Base-by-base conservation (phyloP, 2,888 invertebrate genomes). In the Entomobrya proxima region DNA sequence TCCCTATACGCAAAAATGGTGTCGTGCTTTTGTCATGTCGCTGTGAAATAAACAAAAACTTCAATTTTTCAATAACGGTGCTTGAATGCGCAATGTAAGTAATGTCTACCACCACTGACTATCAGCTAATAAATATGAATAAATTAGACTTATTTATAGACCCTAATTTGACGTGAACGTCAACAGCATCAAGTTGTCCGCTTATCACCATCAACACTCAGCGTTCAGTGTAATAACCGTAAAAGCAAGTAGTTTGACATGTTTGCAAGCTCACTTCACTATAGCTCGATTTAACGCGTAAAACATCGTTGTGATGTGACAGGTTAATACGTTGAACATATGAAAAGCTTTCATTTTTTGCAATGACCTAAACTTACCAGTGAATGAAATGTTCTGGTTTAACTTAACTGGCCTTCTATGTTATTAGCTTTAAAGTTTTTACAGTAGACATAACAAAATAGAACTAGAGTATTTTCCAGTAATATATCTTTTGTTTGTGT, bases 141-240 rank as follows among this genome's bases (percentile, higher is more conserved):
- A 64, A 64, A 64, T 64, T 64, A 64, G 35, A 64, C 30, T 15
- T 64, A 64, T 35, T 64, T 64, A 64, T 64, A 64, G 18, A 18
- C 61, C 35, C 13, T 58, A 64, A 64, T 35, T 64, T 64, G 61
- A 64, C 18, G 6, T n/a, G 18, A 2, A 27, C 58, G 58, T 30
- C 58, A 58, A 18, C 21, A 18, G 61, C 1, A 32, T 35, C 61
- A 64, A n/a, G 4, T 32, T 13, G 24, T 11, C 11, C n/a, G 32
- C 35, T 64, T 64, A 11, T 4, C 61, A 18, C 18, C 58, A 64
- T 64, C 35, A 64, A 6, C 61, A 35, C 61, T n/a, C n/a, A n/a
- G n/a, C n/a, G n/a, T n/a, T n/a, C n/a, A n/a, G n/a, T n/a, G 5
- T 64, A 35, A n/a, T n/a, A 64, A 35, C 58, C 58, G 61, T 64